Evolutionary conservation across 1,140 invertebrate species (phyloP).

Genomic region (Meloidogyne chitwoodi): DNA sequence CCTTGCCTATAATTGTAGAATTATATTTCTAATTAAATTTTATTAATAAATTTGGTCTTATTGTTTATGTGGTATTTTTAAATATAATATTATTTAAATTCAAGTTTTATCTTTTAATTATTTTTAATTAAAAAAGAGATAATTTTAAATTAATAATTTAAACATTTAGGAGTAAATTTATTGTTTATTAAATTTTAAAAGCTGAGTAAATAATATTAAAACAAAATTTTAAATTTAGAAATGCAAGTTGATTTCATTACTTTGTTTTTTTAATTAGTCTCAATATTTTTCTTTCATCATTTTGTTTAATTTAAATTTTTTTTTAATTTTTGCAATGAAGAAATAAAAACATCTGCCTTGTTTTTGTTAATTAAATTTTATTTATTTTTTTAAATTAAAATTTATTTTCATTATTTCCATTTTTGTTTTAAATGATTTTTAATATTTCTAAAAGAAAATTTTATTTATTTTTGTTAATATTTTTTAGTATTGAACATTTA

Average conservation of each 20-base stretch:
- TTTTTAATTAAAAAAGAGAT: too few species aligned
- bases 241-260: background rate
- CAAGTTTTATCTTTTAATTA: too few species aligned
- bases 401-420: background rate
- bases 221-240: background rate
- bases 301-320: background rate
- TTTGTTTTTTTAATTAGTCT: background rate
- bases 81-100: too few species aligned
- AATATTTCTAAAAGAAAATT: background rate
- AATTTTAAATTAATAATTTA: too few species aligned
- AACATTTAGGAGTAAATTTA: too few species aligned
- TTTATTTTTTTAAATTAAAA: background rate
- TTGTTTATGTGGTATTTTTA: too few species aligned
- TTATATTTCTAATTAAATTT: too few species aligned
- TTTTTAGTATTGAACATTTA: background rate
- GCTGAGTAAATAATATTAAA: background rate
- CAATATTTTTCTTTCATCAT: background rate
- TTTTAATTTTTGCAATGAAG: background rate
- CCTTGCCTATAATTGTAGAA: too few species aligned
- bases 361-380: background rate
- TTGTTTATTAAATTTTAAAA: background rate
- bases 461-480: background rate
- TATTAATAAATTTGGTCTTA: too few species aligned
- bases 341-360: background rate
- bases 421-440: background rate